Conservation (phyloP, 2,888 invertebrate species). For the Dasypogon diadema region DNA sequence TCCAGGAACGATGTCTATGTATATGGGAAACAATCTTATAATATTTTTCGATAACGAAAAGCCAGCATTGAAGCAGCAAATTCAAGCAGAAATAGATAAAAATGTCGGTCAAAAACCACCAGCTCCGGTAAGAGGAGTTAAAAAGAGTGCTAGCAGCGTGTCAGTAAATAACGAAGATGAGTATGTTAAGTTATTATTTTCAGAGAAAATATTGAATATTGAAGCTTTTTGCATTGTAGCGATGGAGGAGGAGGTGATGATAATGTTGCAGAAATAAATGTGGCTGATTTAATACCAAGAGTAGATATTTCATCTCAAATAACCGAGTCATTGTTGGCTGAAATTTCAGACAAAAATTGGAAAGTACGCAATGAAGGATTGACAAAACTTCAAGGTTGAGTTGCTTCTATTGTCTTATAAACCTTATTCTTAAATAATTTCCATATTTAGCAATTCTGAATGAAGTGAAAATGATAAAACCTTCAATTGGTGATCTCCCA, state of each 20-base stretch:
- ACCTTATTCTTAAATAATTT: neutral
- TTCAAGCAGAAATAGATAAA: conserved; percentile 88
- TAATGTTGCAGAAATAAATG: conserved; percentile 69
- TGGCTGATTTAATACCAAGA: conserved; percentile 80
- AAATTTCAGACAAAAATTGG: conserved; percentile 93
- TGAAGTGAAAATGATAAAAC: conserved; percentile 84
- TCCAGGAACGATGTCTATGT: conserved; percentile 81
- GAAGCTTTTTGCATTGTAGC: conserved; percentile 29
- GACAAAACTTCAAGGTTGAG: conserved; percentile 66
- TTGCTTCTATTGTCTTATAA: too few species aligned
- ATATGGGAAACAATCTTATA: conserved; percentile 79
- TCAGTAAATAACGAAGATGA: conserved; percentile 57
- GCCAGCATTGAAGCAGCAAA: conserved; percentile 83
- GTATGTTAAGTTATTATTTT: too few species aligned
- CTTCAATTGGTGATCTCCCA: conserved; percentile 86
- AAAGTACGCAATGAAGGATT: conserved; percentile 75
- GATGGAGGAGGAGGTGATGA: conserved; percentile 68
- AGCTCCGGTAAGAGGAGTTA: conserved; percentile 76
- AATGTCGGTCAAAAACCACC: conserved; percentile 82
- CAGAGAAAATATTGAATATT: too few species aligned
- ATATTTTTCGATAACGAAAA: conserved; percentile 90
- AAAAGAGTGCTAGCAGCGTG: conserved; percentile 58
- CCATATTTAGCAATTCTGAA: conserved; percentile 60
- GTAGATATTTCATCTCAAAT: conserved; percentile 86
- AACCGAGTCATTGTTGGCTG: conserved; percentile 82